Conservation (phyloP, 2,888 invertebrate species). For the Colletes collaris region DNA sequence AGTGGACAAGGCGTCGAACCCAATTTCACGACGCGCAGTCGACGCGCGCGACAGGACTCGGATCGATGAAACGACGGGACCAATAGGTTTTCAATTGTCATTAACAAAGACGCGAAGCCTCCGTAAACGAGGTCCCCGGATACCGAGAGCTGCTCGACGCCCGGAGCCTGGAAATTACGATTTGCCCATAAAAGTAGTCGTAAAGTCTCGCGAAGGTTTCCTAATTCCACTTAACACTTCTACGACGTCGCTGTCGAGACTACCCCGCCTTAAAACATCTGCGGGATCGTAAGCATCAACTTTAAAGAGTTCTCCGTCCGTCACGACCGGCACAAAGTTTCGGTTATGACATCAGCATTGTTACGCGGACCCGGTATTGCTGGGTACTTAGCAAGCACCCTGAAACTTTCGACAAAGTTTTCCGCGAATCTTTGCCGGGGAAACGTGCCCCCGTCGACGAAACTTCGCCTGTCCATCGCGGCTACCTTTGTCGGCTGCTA, state of each 20-base stretch:
- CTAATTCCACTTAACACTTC: constrained; percentile 49
- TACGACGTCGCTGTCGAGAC: constrained; percentile 12
- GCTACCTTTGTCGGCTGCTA: constrained; percentile 39
- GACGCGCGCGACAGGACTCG: background rate
- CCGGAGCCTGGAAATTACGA: constrained; percentile 24
- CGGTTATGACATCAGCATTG: constrained; percentile 53
- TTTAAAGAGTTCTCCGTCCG: constrained; percentile 44
- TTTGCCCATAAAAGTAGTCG: constrained; percentile 36
- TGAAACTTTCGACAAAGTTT: constrained; percentile 52
- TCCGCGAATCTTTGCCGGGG: constrained; percentile 19
- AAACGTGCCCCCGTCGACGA: background rate
- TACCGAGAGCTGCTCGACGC: background rate
- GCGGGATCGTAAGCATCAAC: constrained; percentile 26
- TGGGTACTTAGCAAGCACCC: constrained; percentile 23
- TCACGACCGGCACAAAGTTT: constrained; percentile 35
- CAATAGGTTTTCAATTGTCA: constrained; percentile 8
- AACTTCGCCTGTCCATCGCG: constrained; percentile 15
- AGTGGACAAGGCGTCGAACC: background rate
- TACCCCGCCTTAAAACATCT: constrained; percentile 30
- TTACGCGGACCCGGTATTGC: constrained; percentile 29
- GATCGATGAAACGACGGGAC: constrained; percentile 4
- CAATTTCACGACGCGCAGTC: background rate
- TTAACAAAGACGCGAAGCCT: constrained; percentile 3
- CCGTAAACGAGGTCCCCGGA: background rate
- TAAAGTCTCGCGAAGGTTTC: constrained; percentile 31